Percentiles rank a stretch among this genome's conserved stretches.
Conservation (phyloP, 2,797 vertebrate species). For the Caiman crocodilus region DNA sequence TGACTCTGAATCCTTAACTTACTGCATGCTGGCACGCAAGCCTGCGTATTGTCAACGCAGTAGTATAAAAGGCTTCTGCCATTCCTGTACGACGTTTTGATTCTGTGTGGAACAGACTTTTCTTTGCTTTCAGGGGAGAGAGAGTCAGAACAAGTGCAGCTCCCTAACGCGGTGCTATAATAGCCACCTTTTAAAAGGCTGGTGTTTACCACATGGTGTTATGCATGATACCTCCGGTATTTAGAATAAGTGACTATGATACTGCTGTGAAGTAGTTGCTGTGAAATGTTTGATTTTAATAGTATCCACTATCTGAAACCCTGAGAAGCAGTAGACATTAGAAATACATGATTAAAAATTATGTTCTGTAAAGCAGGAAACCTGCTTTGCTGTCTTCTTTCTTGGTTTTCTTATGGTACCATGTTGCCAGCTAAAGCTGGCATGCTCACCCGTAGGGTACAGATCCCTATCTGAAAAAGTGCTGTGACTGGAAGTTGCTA, state of each 20-base stretch:
- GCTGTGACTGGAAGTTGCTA: rapidly evolving
- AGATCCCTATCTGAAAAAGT: background rate
- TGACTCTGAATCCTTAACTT: background rate
- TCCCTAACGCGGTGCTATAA: background rate
- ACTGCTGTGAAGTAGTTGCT: background rate
- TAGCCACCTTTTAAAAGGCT: background rate
- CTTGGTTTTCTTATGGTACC: background rate
- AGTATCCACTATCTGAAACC: background rate
- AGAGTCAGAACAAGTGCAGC: background rate
- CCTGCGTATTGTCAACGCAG: background rate
- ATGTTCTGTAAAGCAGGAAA: background rate
- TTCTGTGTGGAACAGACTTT: background rate
- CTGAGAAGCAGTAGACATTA: background rate
- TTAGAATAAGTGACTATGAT: background rate
- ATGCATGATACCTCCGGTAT: background rate
- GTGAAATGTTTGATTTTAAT: background rate
- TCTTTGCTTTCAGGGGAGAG: background rate
- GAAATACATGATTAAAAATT: background rate
- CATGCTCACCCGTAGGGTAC: too few relatives aligned
- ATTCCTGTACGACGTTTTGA: background rate
- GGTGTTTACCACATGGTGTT: background rate
- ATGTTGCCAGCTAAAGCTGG: background rate
- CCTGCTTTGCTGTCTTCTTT: background rate
- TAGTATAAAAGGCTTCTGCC: background rate
- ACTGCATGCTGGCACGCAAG: background rate